These are phyloP conservation scores for Cyclophora albipunctata DNA, from an alignment of 2,888 invertebrate species.

Conservation along the genomic window DNA sequence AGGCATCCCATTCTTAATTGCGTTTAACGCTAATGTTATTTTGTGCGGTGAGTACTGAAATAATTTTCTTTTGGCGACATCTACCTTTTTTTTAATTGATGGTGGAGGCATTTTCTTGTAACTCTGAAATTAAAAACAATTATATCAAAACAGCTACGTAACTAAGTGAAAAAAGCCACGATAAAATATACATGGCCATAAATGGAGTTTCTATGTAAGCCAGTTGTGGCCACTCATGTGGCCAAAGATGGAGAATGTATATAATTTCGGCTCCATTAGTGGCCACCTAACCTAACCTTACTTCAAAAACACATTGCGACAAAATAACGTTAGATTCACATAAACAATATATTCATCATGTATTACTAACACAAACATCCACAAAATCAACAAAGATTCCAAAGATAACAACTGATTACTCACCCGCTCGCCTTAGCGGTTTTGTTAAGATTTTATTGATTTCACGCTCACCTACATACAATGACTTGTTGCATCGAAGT, in stretches of 20 bases:
- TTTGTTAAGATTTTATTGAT: background rate
- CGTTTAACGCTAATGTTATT: constrained; percentile 8
- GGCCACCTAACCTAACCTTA: too few species aligned
- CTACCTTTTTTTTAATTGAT: background rate
- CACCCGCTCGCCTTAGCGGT: background rate
- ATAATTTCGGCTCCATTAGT: too few species aligned
- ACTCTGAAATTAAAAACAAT: background rate
- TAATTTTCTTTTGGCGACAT: constrained; percentile 8
- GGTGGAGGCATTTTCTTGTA: background rate
- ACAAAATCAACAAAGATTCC: too few species aligned
- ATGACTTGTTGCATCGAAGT: background rate
- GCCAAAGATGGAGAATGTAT: too few species aligned
- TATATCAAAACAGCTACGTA: too few species aligned
- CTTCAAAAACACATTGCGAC: too few species aligned
- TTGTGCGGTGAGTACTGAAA: constrained; percentile 8
- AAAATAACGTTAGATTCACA: too few species aligned
- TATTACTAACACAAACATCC: too few species aligned
- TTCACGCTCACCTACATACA: background rate
- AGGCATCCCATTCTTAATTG: constrained; percentile 5
- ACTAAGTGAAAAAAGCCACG: too few species aligned
- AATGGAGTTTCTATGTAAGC: background rate
- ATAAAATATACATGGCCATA: background rate
- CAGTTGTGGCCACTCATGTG: too few species aligned
- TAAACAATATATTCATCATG: too few species aligned
- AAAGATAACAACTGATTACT: background rate